These are phyloP conservation scores for Panzeria rudis DNA, from an alignment of 2,888 invertebrate genomes.

Conservation along the genomic window DNA sequence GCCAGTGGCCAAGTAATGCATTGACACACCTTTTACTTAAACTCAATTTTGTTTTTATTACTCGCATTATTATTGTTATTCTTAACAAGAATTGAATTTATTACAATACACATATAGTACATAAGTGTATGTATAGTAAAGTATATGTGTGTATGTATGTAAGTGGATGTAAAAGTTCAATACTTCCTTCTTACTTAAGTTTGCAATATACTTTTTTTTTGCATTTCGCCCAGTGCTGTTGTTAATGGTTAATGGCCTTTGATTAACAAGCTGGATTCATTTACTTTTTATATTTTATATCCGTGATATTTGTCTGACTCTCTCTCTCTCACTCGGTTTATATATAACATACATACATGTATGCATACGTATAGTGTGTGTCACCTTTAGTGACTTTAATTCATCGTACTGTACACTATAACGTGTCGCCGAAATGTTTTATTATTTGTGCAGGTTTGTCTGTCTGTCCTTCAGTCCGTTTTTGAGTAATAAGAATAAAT, in stretches of 20 bases:
- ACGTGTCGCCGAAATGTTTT: slow-evolving; percentile 69
- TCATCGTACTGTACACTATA: slow-evolving; percentile 47
- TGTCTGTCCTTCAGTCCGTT: slow-evolving; percentile 39
- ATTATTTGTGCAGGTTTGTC: slow-evolving; percentile 64
- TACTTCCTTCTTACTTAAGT: slow-evolving; percentile 62
- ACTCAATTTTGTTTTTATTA: slow-evolving; percentile 56
- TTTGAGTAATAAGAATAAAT: slow-evolving; percentile 52
- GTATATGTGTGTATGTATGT: slow-evolving; percentile 7
- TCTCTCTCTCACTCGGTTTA: neutral
- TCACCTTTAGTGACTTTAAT: slow-evolving; percentile 65
- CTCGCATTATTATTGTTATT: slow-evolving; percentile 61
- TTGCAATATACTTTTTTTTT: slow-evolving; percentile 22
- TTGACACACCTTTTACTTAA: slow-evolving; percentile 70
- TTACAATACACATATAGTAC: slow-evolving; percentile 17
- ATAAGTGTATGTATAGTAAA: neutral
- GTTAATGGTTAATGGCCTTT: slow-evolving; percentile 73
- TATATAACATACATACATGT: neutral
- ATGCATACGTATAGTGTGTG: slow-evolving; percentile 24
- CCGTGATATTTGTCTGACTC: slow-evolving; percentile 28
- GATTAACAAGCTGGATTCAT: slow-evolving; percentile 69
- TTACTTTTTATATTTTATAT: slow-evolving; percentile 41
- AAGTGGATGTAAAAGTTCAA: slow-evolving; percentile 52
- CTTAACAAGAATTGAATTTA: slow-evolving; percentile 69
- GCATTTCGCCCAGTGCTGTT: slow-evolving; percentile 41
- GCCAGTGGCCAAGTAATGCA: slow-evolving; percentile 50